These are phyloP conservation scores for Polymixis lichenea DNA, from an alignment of 2,888 invertebrate species.

Conservation along the genomic window DNA sequence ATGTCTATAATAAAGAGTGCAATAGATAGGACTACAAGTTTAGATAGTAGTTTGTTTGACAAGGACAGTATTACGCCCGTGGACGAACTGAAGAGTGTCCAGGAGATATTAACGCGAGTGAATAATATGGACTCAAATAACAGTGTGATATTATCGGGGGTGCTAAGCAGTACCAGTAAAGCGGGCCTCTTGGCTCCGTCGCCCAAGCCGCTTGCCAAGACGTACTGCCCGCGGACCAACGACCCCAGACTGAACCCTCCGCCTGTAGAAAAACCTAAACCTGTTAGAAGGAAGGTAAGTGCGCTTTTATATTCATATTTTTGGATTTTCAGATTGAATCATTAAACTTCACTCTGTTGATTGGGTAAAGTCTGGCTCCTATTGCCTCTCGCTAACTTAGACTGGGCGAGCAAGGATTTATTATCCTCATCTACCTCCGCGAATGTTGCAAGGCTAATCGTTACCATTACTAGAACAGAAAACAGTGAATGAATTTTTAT, in stretches of 20 bases:
- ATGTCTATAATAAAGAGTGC: conserved; percentile 89
- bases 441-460: background rate
- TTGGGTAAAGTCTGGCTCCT: background rate
- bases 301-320: background rate
- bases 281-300: conserved; percentile 89
- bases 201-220: conserved; percentile 72
- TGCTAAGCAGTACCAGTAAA: conserved; percentile 80
- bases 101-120: conserved; percentile 88
- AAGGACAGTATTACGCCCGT: conserved; percentile 82
- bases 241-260: conserved; percentile 88
- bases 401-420: background rate
- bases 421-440: conserved; percentile 2
- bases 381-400: background rate
- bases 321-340: background rate
- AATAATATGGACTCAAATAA: conserved; percentile 89
- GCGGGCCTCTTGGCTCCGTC: conserved; percentile 69
- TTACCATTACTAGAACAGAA: conserved; percentile 9
- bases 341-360: background rate
- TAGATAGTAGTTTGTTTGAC: conserved; percentile 86
- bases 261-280: conserved; percentile 87
- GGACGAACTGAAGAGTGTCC: conserved; percentile 87
- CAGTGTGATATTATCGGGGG: conserved; percentile 88
- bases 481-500: conserved; percentile 31
- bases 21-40: conserved; percentile 88
- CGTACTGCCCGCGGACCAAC: conserved; percentile 74